phyloP scores from a whole-genome alignment of 2,113 vertebrate genomes.

The Muntiacus muntjak region DNA sequence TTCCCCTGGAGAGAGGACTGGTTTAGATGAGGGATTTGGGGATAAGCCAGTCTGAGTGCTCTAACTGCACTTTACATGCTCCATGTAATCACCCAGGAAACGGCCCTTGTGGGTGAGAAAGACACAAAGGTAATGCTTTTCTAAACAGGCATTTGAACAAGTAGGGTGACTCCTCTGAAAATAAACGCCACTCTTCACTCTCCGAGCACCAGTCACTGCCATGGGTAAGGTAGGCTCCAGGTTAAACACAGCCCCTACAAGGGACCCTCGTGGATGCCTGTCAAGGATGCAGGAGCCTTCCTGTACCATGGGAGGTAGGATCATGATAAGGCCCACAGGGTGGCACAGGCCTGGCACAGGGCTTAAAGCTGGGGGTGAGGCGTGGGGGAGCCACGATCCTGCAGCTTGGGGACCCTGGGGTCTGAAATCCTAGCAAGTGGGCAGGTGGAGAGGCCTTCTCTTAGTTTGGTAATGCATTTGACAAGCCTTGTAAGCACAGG shows the following conservation, averaged over 20 bases:
- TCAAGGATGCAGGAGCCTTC: neutral
- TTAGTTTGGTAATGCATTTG: neutral
- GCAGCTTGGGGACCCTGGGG: neutral
- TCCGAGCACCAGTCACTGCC: fast-evolving
- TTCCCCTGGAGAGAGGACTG: neutral
- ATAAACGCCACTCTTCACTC: neutral
- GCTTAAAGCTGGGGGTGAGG: neutral
- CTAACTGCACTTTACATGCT: neutral
- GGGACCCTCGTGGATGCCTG: neutral
- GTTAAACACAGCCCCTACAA: fast-evolving
- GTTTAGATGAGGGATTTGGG: neutral
- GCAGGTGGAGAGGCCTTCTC: neutral
- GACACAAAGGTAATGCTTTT: neutral
- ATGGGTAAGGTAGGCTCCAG: fast-evolving
- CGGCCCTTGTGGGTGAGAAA: neutral
- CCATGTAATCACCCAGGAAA: fast-evolving
- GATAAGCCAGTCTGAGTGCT: neutral
- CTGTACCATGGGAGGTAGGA: neutral
- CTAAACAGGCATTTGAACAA: neutral
- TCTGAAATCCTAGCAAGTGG: neutral
- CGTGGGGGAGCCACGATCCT: neutral
- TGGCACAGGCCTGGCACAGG: too few relatives aligned
- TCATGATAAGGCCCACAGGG: fast-evolving
- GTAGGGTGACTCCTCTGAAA: neutral
- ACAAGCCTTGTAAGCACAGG: neutral